These are phyloP conservation scores for Epizoanthus rinbou DNA, from an alignment of 92 coral and sea anemone species.

Conservation along the genomic window DNA sequence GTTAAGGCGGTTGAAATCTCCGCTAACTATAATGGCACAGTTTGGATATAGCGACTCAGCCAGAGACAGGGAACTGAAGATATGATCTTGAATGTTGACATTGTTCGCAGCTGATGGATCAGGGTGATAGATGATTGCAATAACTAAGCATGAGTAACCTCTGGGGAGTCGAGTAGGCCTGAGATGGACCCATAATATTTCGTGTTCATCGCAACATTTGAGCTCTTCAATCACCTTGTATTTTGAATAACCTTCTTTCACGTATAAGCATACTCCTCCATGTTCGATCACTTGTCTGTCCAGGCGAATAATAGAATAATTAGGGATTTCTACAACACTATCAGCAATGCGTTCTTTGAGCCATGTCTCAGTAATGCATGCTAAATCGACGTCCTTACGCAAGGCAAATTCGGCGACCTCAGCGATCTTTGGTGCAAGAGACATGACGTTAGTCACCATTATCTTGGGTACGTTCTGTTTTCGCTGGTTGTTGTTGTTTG, in stretches of 20 bases:
- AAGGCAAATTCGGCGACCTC: constrained; percentile 49
- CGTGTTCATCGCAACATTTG: constrained; percentile 53
- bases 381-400: constrained; percentile 45
- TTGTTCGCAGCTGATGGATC: constrained; percentile 35
- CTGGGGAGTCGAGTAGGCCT: constrained; percentile 48
- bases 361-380: constrained; percentile 61
- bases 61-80: constrained; percentile 24
- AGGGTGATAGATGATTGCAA: constrained; percentile 50
- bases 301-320: constrained; percentile 44
- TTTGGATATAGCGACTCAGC: constrained; percentile 44
- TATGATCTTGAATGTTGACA: constrained; percentile 25
- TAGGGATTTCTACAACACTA: constrained; percentile 44
- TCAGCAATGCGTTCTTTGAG: constrained; percentile 44
- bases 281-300: constrained; percentile 48
- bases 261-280: constrained; percentile 50
- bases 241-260: constrained; percentile 31
- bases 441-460: constrained; percentile 38
- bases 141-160: no score
- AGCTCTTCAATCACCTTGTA: constrained; percentile 29
- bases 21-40: constrained; percentile 43
- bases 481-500: constrained; percentile 22
- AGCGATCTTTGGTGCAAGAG: constrained; percentile 46
- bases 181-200: constrained; percentile 46
- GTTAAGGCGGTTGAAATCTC: constrained; percentile 45
- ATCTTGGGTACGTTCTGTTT: constrained; percentile 36